phyloP scores from a whole-genome alignment of 23 tunicate genomes.

The Clavelina lepadiformis region DNA sequence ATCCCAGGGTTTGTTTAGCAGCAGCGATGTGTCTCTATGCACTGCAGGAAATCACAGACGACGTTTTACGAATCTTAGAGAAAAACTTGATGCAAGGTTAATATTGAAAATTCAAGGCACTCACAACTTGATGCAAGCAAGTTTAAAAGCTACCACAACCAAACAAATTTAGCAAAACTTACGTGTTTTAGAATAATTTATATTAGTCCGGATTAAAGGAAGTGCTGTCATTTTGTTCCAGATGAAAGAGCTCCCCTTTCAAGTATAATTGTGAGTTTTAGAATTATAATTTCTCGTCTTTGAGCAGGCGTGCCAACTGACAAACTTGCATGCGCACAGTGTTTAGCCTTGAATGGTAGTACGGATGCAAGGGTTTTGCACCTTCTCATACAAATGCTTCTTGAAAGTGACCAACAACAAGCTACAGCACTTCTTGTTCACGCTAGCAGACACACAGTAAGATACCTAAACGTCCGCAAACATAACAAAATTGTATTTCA shows the following conservation, averaged over 20 bases:
- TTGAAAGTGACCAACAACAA: constrained; percentile 72
- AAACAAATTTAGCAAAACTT: too few relatives aligned
- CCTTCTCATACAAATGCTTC: constrained; percentile 53
- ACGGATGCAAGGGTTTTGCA: constrained; percentile 71
- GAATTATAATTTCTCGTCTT: too few relatives aligned
- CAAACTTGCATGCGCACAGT: constrained; percentile 86
- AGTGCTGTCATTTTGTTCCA: too few relatives aligned
- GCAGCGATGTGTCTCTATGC: constrained; percentile 87
- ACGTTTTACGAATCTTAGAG: constrained; percentile 43
- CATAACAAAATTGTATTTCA: neutral
- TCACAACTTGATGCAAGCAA: too few relatives aligned
- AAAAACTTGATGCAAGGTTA: too few relatives aligned
- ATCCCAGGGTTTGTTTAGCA: constrained; percentile 62
- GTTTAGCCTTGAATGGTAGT: constrained; percentile 67
- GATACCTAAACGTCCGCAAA: neutral
- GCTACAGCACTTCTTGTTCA: constrained; percentile 77
- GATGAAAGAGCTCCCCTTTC: too few relatives aligned
- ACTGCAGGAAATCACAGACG: constrained; percentile 15
- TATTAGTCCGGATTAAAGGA: too few relatives aligned
- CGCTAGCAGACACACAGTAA: constrained; percentile 65
- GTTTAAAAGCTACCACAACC: too few relatives aligned
- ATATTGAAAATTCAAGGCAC: too few relatives aligned
- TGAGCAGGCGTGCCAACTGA: constrained; percentile 50
- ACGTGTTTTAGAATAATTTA: too few relatives aligned
- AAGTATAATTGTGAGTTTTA: too few relatives aligned